A percentile compares a stretch with the other conserved stretches of the same genome.
Evolutionary conservation across 37 sponge, comb jelly and placozoan species (phyloP).

Genomic region (Spongilla lacustris): DNA sequence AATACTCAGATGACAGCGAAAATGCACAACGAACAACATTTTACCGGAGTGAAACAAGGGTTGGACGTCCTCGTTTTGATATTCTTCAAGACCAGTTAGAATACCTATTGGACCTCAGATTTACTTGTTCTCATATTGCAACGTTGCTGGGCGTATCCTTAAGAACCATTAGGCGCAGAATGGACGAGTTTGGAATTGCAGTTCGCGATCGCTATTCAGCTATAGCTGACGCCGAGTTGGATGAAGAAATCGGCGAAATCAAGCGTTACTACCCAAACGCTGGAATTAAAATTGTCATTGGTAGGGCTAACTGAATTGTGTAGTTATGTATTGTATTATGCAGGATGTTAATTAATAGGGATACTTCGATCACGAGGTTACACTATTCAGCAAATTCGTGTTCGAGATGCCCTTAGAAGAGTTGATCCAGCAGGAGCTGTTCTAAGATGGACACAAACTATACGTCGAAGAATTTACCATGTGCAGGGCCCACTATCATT

Average conservation of each 20-base stretch:
- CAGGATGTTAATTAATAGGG: too few relatives aligned
- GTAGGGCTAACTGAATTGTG: too few relatives aligned
- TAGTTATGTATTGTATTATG: too few relatives aligned
- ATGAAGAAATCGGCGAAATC: slow-evolving; percentile 12
- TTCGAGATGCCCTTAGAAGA: slow-evolving; percentile 47
- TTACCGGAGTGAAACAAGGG: too few relatives aligned
- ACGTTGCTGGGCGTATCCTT: slow-evolving; percentile 43
- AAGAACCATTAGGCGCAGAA: slow-evolving; percentile 44
- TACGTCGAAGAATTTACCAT: slow-evolving; percentile 36
- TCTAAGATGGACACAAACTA: slow-evolving; percentile 27
- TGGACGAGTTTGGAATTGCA: slow-evolving; percentile 33
- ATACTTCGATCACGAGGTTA: slow-evolving; percentile 10
- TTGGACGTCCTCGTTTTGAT: slow-evolving; percentile 30
- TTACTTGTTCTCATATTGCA: slow-evolving; percentile 37
- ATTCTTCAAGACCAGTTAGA: slow-evolving; percentile 33
- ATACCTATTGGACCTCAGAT: slow-evolving; percentile 26
- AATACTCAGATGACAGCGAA: too few relatives aligned
- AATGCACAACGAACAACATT: too few relatives aligned
- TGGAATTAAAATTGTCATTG: slow-evolving; percentile 2
- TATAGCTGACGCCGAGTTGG: slow-evolving; percentile 43
- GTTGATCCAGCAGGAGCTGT: slow-evolving; percentile 49
- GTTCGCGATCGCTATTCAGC: slow-evolving; percentile 13
- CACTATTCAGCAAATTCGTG: slow-evolving; percentile 37
- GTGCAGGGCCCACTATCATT: slow-evolving; percentile 48
- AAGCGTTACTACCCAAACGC: slow-evolving; percentile 33